Evolutionary conservation across 2,888 invertebrate species (phyloP).

Genomic region (Halocaridina rubra): DNA sequence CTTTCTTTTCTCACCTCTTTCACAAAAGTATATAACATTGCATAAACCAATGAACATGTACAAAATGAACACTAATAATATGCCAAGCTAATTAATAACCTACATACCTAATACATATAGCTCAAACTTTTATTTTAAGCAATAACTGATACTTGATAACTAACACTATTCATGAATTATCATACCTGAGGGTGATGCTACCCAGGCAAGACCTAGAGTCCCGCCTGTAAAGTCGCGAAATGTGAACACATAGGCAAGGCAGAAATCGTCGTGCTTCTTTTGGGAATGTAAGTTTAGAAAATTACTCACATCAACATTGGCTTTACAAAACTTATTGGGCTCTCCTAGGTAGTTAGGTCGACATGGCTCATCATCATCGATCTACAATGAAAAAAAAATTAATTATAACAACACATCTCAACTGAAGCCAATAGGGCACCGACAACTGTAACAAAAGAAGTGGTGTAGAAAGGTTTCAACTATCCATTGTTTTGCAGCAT

Average conservation of each 20-base stretch:
- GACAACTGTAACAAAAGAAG: too few relatives aligned
- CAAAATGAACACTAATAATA: too few relatives aligned
- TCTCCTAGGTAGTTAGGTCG: constrained; percentile 77
- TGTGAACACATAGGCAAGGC: constrained; percentile 99
- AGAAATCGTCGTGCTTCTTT: constrained; percentile 97
- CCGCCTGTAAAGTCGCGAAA: constrained; percentile 93
- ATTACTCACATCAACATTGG: constrained; percentile 98
- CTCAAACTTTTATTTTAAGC: too few relatives aligned
- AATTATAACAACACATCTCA: too few relatives aligned
- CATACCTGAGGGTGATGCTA: constrained; percentile 87
- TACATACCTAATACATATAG: too few relatives aligned
- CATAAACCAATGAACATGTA: too few relatives aligned
- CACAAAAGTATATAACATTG: too few relatives aligned
- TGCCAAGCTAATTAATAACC: too few relatives aligned
- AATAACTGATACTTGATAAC: not conserved
- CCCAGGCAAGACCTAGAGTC: constrained; percentile 98
- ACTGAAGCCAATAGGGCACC: too few relatives aligned
- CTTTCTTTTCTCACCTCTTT: too few relatives aligned
- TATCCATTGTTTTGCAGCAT: too few relatives aligned
- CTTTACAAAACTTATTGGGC: constrained; percentile 90
- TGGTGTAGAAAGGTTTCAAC: too few relatives aligned
- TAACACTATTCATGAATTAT: not conserved
- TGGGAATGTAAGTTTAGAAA: constrained; percentile 97
- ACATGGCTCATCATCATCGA: constrained; percentile 88
- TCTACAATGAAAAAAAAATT: constrained; percentile 73